phyloP scores from a whole-genome alignment of 2,113 vertebrate genomes.

The Mungos mungo region DNA sequence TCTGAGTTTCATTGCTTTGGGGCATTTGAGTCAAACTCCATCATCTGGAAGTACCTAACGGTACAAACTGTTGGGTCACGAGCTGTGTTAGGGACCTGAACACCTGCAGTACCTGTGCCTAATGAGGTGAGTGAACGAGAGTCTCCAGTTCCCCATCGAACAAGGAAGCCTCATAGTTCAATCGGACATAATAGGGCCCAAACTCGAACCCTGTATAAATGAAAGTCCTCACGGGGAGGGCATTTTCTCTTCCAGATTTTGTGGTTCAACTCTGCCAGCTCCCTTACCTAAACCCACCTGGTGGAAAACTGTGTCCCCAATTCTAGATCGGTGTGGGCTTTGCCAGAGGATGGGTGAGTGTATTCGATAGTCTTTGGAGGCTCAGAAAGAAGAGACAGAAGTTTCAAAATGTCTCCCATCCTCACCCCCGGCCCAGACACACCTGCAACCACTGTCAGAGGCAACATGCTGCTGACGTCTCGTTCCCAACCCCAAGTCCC shows the following conservation, averaged over 20 bases:
- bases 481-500: neutral
- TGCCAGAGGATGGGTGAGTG: neutral
- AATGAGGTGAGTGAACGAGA: constrained; percentile 41
- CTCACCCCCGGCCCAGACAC: neutral
- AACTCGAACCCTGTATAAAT: neutral
- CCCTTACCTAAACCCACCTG: constrained; percentile 13
- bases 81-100: constrained; percentile 54
- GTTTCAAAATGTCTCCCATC: neutral
- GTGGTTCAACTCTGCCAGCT: neutral
- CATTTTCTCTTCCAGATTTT: constrained; percentile 44
- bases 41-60: constrained; percentile 69
- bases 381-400: neutral
- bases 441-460: neutral
- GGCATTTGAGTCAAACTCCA: constrained; percentile 63
- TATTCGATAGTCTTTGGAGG: neutral
- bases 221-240: neutral
- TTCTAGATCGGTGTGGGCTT: neutral
- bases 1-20: constrained; percentile 49
- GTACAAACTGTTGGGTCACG: constrained; percentile 44
- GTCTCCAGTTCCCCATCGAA: neutral
- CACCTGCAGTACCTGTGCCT: constrained; percentile 59
- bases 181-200: constrained; percentile 1
- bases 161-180: neutral
- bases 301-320: neutral
- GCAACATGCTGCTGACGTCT: neutral